A percentile compares a stretch with the other conserved stretches of the same genome.
phyloP scores from a whole-genome alignment of 2,888 invertebrate genomes.

The Scotopteryx bipunctaria region DNA sequence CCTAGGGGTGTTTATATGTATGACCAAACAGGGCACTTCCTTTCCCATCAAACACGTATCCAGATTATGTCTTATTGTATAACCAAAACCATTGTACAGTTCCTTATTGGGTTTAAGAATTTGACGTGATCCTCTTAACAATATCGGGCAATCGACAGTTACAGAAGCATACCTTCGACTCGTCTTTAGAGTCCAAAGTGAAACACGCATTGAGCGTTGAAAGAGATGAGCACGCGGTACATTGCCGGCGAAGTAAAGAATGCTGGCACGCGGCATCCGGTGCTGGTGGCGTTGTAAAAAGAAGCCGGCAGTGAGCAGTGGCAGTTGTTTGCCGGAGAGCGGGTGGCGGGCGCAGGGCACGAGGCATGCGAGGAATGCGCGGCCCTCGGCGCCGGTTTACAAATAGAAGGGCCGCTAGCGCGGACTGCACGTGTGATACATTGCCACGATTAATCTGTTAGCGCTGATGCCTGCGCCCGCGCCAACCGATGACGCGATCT shows the following conservation, averaged over 20 bases:
- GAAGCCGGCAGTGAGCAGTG: conserved; percentile 39
- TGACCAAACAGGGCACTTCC: conserved; percentile 5
- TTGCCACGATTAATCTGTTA: conserved; percentile 77
- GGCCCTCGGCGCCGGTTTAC: conserved; percentile 82
- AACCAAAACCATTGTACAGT: conserved; percentile 44
- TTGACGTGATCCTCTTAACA: conserved; percentile 57
- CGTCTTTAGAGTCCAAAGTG: conserved; percentile 51
- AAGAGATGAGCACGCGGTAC: conserved; percentile 44
- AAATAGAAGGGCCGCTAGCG: conserved; percentile 81
- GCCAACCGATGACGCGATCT: conserved; percentile 46
- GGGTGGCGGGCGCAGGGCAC: conserved; percentile 64
- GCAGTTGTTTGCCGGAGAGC: conserved; percentile 48
- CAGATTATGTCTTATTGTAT: conserved; percentile 6
- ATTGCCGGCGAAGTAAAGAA: conserved; percentile 52
- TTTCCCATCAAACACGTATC: conserved; percentile 4
- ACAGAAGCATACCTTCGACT: conserved; percentile 61
- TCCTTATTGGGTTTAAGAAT: conserved; percentile 49
- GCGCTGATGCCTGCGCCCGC: conserved; percentile 66
- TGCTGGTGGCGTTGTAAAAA: conserved; percentile 55
- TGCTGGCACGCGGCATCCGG: conserved; percentile 44
- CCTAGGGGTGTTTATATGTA: not conserved
- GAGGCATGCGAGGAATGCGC: conserved; percentile 77
- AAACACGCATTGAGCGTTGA: conserved; percentile 30
- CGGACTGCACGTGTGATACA: conserved; percentile 78
- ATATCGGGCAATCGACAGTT: conserved; percentile 61